Base-by-base conservation (phyloP, 2,797 vertebrate genomes). In the Pogonophryne albipinna region DNA sequence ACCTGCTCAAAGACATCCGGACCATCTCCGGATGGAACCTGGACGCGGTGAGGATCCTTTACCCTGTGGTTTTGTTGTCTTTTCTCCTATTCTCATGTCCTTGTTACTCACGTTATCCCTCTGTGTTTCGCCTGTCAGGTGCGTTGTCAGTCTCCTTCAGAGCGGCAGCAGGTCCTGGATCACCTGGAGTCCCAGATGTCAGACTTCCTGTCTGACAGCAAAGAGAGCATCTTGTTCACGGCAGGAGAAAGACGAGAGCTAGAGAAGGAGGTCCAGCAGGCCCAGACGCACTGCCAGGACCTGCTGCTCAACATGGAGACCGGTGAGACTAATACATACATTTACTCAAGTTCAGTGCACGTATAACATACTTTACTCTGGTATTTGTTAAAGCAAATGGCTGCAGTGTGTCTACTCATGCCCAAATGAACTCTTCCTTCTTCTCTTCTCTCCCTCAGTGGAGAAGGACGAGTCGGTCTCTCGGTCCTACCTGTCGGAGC, bases 171-270 rank as follows among this genome's bases (percentile, higher is more conserved):
- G 72, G 80, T 94, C 59, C 84, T 99, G 87, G 95, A 95, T 85
- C 96, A 95, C 82, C 93, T 99, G 42, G 96, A 98, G 49, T 84
- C 92, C 5, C 98, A 98, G 89, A 91, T 95, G 6, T 90, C 96
- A 6, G 98, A 99, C 92, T 99, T 99, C 75, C 92, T 97, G 79
- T 94, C 95, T 10, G 98, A 99, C 89, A 98, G 97, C 87, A 94
- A 92, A 3, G 97, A 99, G 87, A 98, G 97, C 0, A 82, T 95
- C 17, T 90, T 97, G 61, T 99, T 99, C 91, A 95, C 95, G 0
- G 78, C 95, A 10, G 86, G 93, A 0, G 98, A 99, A 19, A 94
- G 95, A 10, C 89, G 94, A 49, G 96, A 94, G 73, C 89, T 99
- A 63, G 97, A 99, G 92, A 92, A 91, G 78, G 97, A 98, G 1